Base-by-base conservation (phyloP, 2,888 invertebrate species). In the Hoplodrina blanda region DNA sequence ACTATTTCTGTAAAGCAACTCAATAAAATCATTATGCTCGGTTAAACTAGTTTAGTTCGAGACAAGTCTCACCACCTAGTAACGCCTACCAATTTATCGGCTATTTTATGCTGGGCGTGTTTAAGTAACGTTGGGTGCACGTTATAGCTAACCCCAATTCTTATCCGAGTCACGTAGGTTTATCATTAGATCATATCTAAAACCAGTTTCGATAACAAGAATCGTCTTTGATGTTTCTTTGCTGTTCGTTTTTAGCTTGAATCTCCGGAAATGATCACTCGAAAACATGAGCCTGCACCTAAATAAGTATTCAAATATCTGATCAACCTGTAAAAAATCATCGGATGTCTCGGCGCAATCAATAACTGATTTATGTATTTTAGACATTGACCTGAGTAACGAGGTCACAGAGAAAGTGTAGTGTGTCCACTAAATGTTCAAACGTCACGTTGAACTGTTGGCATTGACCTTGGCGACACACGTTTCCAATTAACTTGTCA, bases 401-500 rank as follows among this genome's bases (percentile, higher is more conserved):
- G 61, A 67, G 71, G 75, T 68, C 56, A 55, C 57, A 68, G 72
- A 71, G 83, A 84, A 80, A 84, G 79, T 84, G 50, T 69, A 59
- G 50, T 52, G 41, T 61, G 46, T 62, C 74, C 44, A 62, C 55
- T 64, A 49, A 67, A 67, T 62, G 49, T 19, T 69, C 46, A 56
- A 67, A 69, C 54, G 64, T 76, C 75, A 72, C 66, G 66, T 62
- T 76, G 76, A 63, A 63, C 70, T 62, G 37, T 65, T 68, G 57
- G 65, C 77, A 73, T 73, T 83, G 83, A 84, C 85, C 83, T 85
- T 74, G 69, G 20, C 41, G n/a, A 50, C 63, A 71, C 66, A 63
- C 64, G 59, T 69, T 50, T 46, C 17, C 15, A 50, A 54, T 66
- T 61, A 62, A 50, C n/a, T 55, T 63, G 70, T 55, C 66, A 53